A percentile compares a stretch with the other conserved stretches of the same genome.
phyloP scores from a whole-genome alignment of 2,888 invertebrate genomes.

The Hedychridium roseum region DNA sequence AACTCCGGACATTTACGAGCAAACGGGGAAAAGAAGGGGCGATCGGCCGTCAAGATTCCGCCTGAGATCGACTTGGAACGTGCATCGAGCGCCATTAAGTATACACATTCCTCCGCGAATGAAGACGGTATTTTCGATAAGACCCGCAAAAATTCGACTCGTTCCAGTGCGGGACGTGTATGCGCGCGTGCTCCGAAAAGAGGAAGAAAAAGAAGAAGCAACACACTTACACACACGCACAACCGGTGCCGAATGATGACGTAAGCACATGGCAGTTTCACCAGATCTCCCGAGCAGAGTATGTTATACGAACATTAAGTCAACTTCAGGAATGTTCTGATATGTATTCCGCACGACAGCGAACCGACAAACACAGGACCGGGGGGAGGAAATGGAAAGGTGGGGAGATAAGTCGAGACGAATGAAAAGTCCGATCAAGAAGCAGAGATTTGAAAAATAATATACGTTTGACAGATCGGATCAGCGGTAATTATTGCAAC shows the following conservation, averaged over 20 bases:
- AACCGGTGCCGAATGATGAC: too few species aligned
- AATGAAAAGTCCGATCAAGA: background rate
- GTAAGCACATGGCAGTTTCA: constrained; percentile 1
- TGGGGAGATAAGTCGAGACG: background rate
- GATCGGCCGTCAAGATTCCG: constrained; percentile 22
- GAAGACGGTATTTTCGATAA: constrained; percentile 12
- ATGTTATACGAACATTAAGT: constrained; percentile 8
- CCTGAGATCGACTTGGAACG: constrained; percentile 5
- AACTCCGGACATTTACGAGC: constrained; percentile 17
- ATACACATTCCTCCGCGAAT: constrained; percentile 11
- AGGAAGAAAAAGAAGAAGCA: background rate
- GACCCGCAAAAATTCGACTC: background rate
- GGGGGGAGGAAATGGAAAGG: background rate
- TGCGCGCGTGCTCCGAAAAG: constrained; percentile 1
- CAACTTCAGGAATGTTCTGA: too few species aligned
- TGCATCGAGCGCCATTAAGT: constrained; percentile 4
- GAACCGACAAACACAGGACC: background rate
- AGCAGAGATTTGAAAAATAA: too few species aligned
- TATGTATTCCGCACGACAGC: too few species aligned
- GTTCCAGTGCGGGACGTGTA: background rate
- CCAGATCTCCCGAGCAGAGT: background rate
- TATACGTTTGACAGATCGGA: background rate
- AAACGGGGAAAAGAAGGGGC: constrained; percentile 3
- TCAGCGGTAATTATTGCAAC: too few species aligned
- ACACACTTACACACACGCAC: too few species aligned